phyloP scores from a whole-genome alignment of 2,797 vertebrate genomes.

The Eupleurogrammus muticus region DNA sequence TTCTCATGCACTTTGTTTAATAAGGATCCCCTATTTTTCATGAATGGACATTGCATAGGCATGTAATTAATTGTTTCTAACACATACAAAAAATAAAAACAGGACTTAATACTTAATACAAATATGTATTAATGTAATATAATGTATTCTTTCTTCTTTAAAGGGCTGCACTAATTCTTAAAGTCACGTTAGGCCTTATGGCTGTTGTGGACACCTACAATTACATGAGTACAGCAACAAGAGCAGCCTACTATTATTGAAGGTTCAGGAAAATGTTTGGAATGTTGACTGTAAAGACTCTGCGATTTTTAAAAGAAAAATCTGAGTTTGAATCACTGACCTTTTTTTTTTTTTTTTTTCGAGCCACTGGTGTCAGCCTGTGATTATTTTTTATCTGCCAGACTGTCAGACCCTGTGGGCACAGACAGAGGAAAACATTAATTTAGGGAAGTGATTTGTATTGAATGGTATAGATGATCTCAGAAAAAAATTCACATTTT shows the following conservation, averaged over 20 bases:
- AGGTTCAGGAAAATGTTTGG: constrained; percentile 43
- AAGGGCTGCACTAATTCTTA: no score
- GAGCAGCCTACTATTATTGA: constrained; percentile 36
- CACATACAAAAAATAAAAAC: no score
- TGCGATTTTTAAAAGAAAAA: not conserved
- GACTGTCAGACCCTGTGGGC: not conserved
- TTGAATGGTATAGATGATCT: not conserved
- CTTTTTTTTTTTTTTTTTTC: not conserved
- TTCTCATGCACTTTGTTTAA: no score
- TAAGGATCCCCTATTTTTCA: no score
- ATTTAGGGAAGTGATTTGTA: not conserved
- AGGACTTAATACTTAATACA: no score
- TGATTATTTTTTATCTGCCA: not conserved
- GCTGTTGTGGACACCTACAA: constrained; percentile 30
- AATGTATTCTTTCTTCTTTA: no score
- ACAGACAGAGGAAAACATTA: not conserved
- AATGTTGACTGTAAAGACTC: constrained; percentile 55
- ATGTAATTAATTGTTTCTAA: no score
- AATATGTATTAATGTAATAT: no score
- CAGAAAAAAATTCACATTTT: not conserved
- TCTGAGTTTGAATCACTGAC: no score
- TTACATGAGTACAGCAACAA: constrained; percentile 32
- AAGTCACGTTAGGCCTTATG: not conserved
- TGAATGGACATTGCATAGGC: no score
- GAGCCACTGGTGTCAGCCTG: not conserved